phyloP scores from a whole-genome alignment of 2,888 invertebrate genomes.

The Lycia hirtaria region DNA sequence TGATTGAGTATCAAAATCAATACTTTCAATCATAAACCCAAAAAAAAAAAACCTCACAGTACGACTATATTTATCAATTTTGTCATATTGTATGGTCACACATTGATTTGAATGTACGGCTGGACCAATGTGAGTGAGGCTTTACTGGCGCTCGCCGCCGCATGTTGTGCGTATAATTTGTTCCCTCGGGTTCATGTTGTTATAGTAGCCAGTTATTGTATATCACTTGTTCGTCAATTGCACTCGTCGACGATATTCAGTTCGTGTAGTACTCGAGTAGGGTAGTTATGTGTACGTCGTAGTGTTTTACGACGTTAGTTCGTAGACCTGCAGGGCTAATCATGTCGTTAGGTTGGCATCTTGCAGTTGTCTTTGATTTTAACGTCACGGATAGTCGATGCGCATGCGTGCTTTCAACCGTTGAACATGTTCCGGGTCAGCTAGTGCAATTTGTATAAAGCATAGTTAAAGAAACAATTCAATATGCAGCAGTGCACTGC shows the following conservation, averaged over 20 bases:
- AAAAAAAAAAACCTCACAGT: neutral
- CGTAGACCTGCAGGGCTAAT: slow-evolving; percentile 50
- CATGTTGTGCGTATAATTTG: slow-evolving; percentile 68
- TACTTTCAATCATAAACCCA: no score
- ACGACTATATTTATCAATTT: neutral
- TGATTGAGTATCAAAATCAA: no score
- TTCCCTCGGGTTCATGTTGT: slow-evolving; percentile 77
- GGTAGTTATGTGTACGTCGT: slow-evolving; percentile 56
- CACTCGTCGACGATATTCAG: slow-evolving; percentile 79
- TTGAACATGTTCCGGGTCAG: slow-evolving; percentile 35
- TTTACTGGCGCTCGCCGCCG: slow-evolving; percentile 50
- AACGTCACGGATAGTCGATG: slow-evolving; percentile 54
- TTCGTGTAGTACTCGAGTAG: slow-evolving; percentile 72
- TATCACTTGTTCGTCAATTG: slow-evolving; percentile 85
- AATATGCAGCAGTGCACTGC: no score
- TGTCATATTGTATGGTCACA: neutral
- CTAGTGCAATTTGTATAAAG: slow-evolving; percentile 32
- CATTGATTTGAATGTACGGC: slow-evolving; percentile 7
- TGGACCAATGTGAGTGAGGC: slow-evolving; percentile 29
- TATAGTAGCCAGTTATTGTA: slow-evolving; percentile 80
- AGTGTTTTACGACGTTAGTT: slow-evolving; percentile 49
- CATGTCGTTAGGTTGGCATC: slow-evolving; percentile 25
- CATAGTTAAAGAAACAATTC: no score
- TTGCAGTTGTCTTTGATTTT: slow-evolving; percentile 54
- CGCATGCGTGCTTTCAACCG: slow-evolving; percentile 54